Percentiles rank a stretch among this genome's conserved stretches.
Conservation (phyloP, 2,113 vertebrate genomes). For the Nothobranchius furzeri region DNA sequence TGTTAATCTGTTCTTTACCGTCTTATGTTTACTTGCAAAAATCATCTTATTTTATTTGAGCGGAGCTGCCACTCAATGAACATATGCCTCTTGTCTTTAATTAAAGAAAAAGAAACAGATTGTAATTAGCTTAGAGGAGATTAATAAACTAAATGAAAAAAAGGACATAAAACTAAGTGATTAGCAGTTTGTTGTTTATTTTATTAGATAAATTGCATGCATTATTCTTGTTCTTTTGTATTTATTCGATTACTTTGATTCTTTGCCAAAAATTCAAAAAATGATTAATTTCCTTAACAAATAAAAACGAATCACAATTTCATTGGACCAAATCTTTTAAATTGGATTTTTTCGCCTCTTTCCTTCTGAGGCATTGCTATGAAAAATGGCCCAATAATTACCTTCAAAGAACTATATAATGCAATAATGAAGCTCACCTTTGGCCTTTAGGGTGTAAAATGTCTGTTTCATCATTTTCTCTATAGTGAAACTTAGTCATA, state of each 20-base stretch:
- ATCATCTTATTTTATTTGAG: not conserved
- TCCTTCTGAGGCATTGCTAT: not conserved
- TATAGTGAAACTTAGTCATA: not conserved
- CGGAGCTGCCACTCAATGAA: not conserved
- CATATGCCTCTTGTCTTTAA: no score
- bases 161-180: no score
- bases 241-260: not conserved
- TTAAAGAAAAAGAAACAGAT: not conserved
- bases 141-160: not conserved
- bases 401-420: not conserved
- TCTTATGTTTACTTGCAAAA: not conserved
- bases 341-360: no score
- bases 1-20: not conserved
- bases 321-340: not conserved
- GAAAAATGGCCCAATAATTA: not conserved
- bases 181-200: no score
- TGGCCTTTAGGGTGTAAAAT: not conserved
- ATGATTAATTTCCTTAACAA: not conserved
- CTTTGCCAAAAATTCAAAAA: no score
- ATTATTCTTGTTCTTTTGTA: not conserved
- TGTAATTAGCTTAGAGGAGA: not conserved
- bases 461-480: not conserved
- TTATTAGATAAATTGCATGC: not conserved
- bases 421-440: not conserved
- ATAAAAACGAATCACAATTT: not conserved